phyloP scores from a whole-genome alignment of 2,113 vertebrate genomes.

The Plecotus auritus region DNA sequence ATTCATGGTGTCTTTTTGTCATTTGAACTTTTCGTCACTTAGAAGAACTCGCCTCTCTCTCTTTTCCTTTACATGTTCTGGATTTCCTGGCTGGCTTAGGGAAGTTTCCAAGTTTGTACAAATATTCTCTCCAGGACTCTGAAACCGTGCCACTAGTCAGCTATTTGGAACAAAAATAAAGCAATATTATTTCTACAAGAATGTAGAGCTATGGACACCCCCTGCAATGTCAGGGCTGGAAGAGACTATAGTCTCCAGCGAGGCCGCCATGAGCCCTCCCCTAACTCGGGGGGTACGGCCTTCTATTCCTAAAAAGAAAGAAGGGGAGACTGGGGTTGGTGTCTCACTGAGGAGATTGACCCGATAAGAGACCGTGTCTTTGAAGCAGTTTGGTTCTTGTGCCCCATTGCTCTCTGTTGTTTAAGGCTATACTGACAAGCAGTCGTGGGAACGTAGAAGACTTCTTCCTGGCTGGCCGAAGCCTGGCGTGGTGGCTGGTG shows the following conservation, averaged over 20 bases:
- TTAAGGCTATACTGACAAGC: conserved; percentile 83
- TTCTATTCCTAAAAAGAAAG: neutral
- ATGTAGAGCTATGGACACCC: neutral
- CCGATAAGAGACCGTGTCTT: neutral
- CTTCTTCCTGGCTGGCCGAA: conserved; percentile 88
- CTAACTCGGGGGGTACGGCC: no score
- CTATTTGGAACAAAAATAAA: neutral
- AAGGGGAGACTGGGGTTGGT: neutral
- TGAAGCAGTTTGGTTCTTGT: neutral
- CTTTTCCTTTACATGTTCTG: neutral
- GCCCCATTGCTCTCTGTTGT: neutral
- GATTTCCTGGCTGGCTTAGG: neutral
- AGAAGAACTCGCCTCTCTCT: neutral
- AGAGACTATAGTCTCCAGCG: neutral
- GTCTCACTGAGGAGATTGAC: neutral
- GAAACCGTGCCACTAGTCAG: neutral
- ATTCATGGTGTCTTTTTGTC: neutral
- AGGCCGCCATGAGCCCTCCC: no score
- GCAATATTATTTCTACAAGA: neutral
- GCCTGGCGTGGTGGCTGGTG: conserved; percentile 89
- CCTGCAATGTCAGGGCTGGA: neutral
- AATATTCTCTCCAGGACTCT: neutral
- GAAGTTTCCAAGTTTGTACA: neutral
- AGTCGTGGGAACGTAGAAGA: conserved; percentile 84
- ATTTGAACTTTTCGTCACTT: neutral